Percentiles rank a stretch among this genome's conserved stretches.
phyloP scores from a whole-genome alignment of 2,888 invertebrate species.

The Piscicola geometra region DNA sequence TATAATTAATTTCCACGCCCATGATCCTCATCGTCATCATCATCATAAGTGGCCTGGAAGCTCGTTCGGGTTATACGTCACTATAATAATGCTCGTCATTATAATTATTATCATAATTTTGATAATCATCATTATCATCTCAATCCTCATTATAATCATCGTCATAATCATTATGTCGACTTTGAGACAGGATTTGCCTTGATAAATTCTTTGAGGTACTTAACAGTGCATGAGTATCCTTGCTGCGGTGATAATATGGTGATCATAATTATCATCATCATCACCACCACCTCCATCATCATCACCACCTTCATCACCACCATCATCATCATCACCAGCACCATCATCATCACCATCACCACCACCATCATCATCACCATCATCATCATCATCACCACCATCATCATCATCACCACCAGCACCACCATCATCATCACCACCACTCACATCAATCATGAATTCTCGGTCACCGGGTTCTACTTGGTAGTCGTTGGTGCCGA shows the following conservation, averaged over 20 bases:
- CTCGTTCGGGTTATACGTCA: too few relatives aligned
- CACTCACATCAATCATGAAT: constrained; percentile 50
- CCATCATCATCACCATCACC: background rate
- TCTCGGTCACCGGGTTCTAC: constrained; percentile 50
- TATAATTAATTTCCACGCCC: too few relatives aligned
- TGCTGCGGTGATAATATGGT: constrained; percentile 46
- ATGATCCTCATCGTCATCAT: constrained; percentile 11
- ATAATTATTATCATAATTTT: background rate
- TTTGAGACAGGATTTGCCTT: background rate
- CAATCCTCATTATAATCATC: constrained; percentile 14
- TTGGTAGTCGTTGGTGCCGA: constrained; percentile 52
- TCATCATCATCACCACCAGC: constrained; percentile 44
- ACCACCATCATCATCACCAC: background rate
- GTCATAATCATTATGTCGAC: background rate
- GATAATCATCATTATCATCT: constrained; percentile 13
- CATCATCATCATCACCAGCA: background rate
- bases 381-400: background rate
- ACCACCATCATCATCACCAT: background rate
- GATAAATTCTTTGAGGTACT: constrained; percentile 38
- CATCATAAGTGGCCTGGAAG: too few relatives aligned
- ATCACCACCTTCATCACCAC: background rate
- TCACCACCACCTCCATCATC: background rate
- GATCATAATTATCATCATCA: too few relatives aligned
- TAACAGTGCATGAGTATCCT: constrained; percentile 45
- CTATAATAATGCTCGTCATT: background rate